A percentile compares a stretch with the other conserved stretches of the same genome.
Evolutionary conservation across 2,113 vertebrate species (phyloP).

Genomic region (Loxodonta africana): DNA sequence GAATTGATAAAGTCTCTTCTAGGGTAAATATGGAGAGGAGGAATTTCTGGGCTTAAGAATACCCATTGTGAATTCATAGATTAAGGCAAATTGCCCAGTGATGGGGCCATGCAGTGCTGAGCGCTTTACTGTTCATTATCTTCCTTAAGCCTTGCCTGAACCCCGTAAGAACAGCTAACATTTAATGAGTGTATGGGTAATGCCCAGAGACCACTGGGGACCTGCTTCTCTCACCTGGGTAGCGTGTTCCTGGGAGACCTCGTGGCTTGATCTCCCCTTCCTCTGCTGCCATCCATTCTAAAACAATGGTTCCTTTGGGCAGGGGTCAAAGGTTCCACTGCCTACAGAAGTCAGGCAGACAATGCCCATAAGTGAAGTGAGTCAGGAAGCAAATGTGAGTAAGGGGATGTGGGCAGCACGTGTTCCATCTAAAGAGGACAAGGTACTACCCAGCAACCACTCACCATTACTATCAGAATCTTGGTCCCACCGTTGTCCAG

Average conservation of each 20-base stretch:
- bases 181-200: not conserved
- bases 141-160: not conserved
- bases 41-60: not conserved
- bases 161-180: not conserved
- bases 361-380: too few relatives aligned
- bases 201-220: not conserved
- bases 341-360: not conserved
- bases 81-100: not conserved
- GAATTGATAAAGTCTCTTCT: not conserved
- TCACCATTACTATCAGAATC: not conserved
- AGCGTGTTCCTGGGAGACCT: not conserved
- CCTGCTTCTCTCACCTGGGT: not conserved
- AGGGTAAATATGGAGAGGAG: not conserved
- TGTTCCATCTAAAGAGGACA: not conserved
- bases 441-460: not conserved
- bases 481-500: not conserved
- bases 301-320: not conserved
- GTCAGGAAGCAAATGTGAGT: not conserved
- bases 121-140: not conserved
- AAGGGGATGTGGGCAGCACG: too few relatives aligned
- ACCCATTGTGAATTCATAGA: not conserved
- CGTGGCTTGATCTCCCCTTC: not conserved
- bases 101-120: not conserved
- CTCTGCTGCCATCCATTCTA: not conserved
- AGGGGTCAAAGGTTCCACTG: not conserved